phyloP scores from a whole-genome alignment of 2,888 invertebrate species.

The Campoplex nolae region DNA sequence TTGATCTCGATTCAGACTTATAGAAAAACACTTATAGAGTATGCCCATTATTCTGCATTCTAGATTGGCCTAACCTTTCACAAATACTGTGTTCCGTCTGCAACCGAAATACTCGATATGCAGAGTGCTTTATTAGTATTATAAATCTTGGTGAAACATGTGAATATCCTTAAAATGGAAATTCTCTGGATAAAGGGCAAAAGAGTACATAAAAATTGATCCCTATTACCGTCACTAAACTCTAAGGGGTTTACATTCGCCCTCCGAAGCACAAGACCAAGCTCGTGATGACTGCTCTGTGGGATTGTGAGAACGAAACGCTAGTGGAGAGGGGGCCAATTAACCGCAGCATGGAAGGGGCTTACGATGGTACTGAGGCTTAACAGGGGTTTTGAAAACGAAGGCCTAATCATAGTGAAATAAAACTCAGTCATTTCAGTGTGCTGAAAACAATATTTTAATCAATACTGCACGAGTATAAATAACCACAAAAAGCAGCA shows the following conservation, averaged over 20 bases:
- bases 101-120: not conserved
- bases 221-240: not conserved
- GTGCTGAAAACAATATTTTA: not conserved
- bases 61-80: no score
- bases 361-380: not conserved
- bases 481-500: no score
- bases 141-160: not conserved
- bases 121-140: not conserved
- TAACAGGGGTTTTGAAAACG: not conserved
- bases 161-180: not conserved
- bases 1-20: no score
- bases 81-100: no score
- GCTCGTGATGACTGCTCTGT: not conserved
- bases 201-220: not conserved
- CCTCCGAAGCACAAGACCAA: no score
- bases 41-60: no score
- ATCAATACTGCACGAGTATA: not conserved
- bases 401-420: not conserved
- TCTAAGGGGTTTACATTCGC: not conserved
- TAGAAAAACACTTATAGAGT: no score
- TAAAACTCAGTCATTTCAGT: not conserved
- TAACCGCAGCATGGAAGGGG: not conserved
- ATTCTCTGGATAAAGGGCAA: not conserved
- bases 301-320: not conserved
- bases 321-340: conserved; percentile 1